phyloP scores from a whole-genome alignment of 2,888 invertebrate species.

The Oxytorus armatus region DNA sequence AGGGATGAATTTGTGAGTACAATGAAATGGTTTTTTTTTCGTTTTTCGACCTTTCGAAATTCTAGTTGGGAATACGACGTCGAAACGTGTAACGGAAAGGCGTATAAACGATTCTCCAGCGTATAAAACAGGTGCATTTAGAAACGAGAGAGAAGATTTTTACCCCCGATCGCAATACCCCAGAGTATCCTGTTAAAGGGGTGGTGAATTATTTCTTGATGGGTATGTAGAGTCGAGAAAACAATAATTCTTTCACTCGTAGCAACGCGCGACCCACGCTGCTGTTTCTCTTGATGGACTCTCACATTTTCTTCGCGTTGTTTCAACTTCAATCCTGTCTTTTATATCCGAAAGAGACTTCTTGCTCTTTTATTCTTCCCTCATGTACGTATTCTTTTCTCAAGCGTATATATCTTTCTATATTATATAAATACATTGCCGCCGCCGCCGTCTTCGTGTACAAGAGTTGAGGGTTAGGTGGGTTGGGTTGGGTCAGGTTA shows the following conservation, averaged over 20 bases:
- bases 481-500: no score
- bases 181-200: constrained; percentile 35
- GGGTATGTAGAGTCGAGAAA: constrained; percentile 45
- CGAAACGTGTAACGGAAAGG: not conserved
- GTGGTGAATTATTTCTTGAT: constrained; percentile 52
- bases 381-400: constrained; percentile 1
- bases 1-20: no score
- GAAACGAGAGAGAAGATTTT: constrained; percentile 31
- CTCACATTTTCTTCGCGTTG: constrained; percentile 33
- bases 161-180: constrained; percentile 47
- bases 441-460: no score
- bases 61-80: no score
- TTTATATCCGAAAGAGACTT: constrained; percentile 22
- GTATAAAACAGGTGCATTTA: constrained; percentile 3
- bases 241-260: constrained; percentile 56
- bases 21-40: no score
- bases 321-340: constrained; percentile 18
- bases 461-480: no score
- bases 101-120: no score
- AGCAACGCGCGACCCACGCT: not conserved
- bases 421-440: no score
- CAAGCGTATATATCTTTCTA: not conserved
- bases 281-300: constrained; percentile 13
- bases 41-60: not conserved
- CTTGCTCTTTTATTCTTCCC: constrained; percentile 12